phyloP scores from a whole-genome alignment of 2,888 invertebrate species.

The Meteorus cinctellus region DNA sequence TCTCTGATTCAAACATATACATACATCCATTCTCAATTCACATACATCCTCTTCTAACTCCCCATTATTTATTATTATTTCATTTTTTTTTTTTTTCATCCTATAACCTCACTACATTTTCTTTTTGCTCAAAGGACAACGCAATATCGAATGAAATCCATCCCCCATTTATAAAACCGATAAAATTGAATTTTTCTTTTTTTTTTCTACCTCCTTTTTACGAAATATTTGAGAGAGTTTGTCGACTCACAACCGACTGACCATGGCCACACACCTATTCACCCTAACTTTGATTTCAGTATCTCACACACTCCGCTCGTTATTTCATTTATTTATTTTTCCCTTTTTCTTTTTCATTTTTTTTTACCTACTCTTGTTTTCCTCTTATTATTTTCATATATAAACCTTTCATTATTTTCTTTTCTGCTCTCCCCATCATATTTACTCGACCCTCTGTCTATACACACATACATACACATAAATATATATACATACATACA shows the following conservation, averaged over 20 bases:
- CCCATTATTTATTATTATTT: neutral
- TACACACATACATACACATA: neutral
- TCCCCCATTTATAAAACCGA: conserved; percentile 21
- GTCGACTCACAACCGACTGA: conserved; percentile 11
- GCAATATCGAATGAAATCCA: conserved; percentile 27
- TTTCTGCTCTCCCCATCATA: conserved; percentile 7
- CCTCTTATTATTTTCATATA: conserved; percentile 16
- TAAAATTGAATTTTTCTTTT: conserved; percentile 28
- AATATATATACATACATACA: neutral
- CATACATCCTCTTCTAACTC: neutral
- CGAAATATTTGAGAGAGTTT: conserved; percentile 27
- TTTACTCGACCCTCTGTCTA: conserved; percentile 20
- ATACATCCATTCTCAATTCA: neutral
- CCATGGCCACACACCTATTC: neutral
- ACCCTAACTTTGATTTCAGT: conserved; percentile 15
- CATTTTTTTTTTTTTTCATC: conserved; percentile 5
- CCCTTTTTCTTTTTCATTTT: neutral
- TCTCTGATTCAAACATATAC: conserved; percentile 5
- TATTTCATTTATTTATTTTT: conserved; percentile 24
- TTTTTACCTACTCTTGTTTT: neutral
- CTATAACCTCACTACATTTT: neutral
- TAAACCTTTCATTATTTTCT: neutral
- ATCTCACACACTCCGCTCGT: neutral
- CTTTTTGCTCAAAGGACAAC: conserved; percentile 9
- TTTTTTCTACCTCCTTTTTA: neutral